Evolutionary conservation across 2,113 vertebrate genomes (phyloP).

Genomic region (Phalacrocorax aristotelis): DNA sequence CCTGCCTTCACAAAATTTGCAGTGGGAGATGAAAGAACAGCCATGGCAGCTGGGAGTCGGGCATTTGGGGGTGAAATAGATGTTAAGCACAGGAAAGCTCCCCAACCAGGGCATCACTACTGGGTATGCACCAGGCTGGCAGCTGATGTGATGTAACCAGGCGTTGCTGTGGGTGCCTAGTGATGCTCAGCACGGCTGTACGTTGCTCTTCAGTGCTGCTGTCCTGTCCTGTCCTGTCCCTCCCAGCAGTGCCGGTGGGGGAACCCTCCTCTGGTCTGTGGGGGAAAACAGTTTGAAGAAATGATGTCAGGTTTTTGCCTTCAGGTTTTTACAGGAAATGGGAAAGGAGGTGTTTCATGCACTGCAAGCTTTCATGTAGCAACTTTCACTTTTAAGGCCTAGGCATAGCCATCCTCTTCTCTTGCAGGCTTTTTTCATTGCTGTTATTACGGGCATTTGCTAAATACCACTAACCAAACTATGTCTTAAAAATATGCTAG

Average conservation of each 20-base stretch:
- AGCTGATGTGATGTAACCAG: background rate
- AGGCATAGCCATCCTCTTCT: background rate
- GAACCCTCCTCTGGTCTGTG: background rate
- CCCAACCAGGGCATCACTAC: background rate
- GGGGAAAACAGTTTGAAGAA: background rate
- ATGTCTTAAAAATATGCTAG: background rate
- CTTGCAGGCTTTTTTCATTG: background rate
- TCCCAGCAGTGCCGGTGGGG: background rate
- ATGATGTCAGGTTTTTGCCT: background rate
- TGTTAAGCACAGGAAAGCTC: background rate
- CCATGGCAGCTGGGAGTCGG: fast-evolving
- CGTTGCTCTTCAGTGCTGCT: background rate
- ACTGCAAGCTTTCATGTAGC: fast-evolving
- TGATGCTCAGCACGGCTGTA: background rate
- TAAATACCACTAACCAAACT: background rate
- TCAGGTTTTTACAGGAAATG: background rate
- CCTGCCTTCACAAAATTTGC: background rate
- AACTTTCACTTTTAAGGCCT: background rate
- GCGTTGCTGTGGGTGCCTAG: background rate
- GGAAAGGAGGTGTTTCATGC: background rate
- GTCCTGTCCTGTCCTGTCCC: background rate
- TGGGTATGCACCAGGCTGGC: background rate
- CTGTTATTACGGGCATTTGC: background rate
- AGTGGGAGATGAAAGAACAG: background rate
- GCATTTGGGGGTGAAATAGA: background rate